Conservation (phyloP, 2,888 invertebrate genomes). For the Rhabditoides inermis region DNA sequence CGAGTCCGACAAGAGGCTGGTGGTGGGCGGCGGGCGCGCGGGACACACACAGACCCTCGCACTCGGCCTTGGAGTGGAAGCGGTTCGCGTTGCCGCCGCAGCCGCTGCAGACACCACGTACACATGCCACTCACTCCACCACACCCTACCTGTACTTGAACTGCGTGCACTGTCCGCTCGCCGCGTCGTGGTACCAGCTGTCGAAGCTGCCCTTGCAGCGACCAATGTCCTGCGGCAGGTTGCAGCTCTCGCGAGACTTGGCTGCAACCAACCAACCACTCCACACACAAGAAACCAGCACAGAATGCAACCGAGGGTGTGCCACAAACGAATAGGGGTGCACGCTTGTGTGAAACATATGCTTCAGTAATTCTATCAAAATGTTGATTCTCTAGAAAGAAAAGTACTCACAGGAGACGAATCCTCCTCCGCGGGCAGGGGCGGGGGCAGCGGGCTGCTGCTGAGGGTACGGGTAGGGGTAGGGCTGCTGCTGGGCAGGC, state of each 20-base stretch:
- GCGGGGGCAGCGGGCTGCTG: no score
- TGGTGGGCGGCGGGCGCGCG: constrained; percentile 5
- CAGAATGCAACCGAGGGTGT: constrained; percentile 35
- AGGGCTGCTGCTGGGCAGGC: neutral
- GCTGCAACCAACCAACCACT: constrained; percentile 13
- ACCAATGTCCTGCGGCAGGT: constrained; percentile 41
- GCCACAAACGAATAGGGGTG: constrained; percentile 43
- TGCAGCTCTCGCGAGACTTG: constrained; percentile 41
- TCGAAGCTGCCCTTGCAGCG: constrained; percentile 46
- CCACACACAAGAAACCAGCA: constrained; percentile 15
- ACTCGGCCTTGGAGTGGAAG: constrained; percentile 35
- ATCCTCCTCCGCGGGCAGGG: no score
- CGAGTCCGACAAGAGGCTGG: constrained; percentile 1
- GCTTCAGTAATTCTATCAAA: no score
- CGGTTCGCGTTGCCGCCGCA: constrained; percentile 50
- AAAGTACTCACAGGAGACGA: no score
- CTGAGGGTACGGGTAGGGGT: no score
- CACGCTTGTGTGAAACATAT: no score
- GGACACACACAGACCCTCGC: constrained; percentile 33
- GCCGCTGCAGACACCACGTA: no score
- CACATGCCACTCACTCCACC: no score
- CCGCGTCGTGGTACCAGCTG: constrained; percentile 45
- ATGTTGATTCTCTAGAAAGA: no score
- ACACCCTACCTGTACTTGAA: no score
- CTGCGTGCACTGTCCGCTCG: constrained; percentile 40